Base-by-base conservation (phyloP, 1,140 invertebrate species). In the Galendromus occidentalis region DNA sequence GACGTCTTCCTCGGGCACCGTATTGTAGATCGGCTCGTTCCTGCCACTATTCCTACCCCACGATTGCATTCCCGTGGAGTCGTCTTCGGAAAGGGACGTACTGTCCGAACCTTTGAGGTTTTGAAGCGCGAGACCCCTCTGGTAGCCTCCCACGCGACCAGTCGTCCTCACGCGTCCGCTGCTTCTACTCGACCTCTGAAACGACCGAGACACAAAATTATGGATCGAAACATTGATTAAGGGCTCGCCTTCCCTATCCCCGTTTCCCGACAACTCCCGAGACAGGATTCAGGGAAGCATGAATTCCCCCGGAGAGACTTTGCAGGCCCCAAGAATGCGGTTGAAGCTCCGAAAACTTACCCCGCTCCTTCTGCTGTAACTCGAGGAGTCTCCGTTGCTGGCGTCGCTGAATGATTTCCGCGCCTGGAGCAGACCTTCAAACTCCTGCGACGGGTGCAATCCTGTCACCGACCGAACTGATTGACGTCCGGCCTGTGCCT, bases 171-270 rank as follows among this genome's bases (percentile, higher is more conserved):
- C 51, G 33, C 51, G 51, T 6, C 51, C 51, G 33, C 51, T 59
- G 51, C 51, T 59, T 17, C 51, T 25, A 59, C 51, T 59, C 22
- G 51, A 59, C 51, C 51, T 59, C 51, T 59, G 51, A 1, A 59
- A 59, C n/a, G n/a, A n/a, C n/a, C n/a, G n/a, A n/a, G n/a, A n/a
- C n/a, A n/a, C n/a, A n/a, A n/a, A n/a, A n/a, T n/a, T n/a, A n/a
- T n/a, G n/a, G n/a, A n/a, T n/a, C n/a, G n/a, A n/a, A n/a, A n/a
- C n/a, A n/a, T n/a, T n/a, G n/a, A n/a, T n/a, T n/a, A n/a, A n/a
- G n/a, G n/a, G n/a, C n/a, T n/a, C n/a, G n/a, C n/a, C n/a, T n/a
- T n/a, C n/a, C n/a, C n/a, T n/a, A n/a, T n/a, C n/a, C n/a, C n/a
- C n/a, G n/a, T n/a, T n/a, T n/a, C n/a, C n/a, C n/a, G n/a, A n/a